Conservation (phyloP, 2,113 vertebrate species). For the Mesocricetus auratus region DNA sequence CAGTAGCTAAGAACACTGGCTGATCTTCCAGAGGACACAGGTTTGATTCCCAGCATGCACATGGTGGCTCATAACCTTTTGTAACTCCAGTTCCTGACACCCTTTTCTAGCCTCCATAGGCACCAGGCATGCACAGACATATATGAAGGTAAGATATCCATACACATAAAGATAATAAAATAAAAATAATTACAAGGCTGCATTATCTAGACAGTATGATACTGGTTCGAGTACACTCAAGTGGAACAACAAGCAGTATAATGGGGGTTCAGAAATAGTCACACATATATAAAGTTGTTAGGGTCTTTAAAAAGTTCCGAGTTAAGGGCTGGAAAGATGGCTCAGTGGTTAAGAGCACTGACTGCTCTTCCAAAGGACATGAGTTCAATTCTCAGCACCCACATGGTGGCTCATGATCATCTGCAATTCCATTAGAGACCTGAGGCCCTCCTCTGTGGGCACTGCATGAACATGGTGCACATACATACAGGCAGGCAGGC, state of each 20-base stretch:
- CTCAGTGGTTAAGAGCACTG: too few species aligned
- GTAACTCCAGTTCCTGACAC: background rate
- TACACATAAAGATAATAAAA: background rate
- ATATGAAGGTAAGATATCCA: background rate
- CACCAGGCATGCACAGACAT: background rate
- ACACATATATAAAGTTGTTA: background rate
- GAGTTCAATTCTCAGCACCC: too few species aligned
- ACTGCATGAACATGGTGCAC: too few species aligned
- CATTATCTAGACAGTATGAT: background rate
- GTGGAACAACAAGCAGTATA: background rate
- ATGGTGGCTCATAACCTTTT: background rate
- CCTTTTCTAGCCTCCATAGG: background rate
- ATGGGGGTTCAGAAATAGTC: background rate
- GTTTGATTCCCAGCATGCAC: background rate
- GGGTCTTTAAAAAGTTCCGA: slow-evolving; percentile 14
- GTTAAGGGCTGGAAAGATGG: background rate
- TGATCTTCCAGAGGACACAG: background rate
- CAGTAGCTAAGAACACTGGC: background rate
- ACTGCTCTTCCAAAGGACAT: too few species aligned
- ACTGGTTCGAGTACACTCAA: background rate
- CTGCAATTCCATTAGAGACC: too few species aligned
- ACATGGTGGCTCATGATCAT: too few species aligned
- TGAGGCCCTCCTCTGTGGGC: too few species aligned
- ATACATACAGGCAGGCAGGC: too few species aligned
- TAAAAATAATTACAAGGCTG: background rate